phyloP scores from a whole-genome alignment of 2,113 vertebrate genomes.

The Cheirogaleus medius region DNA sequence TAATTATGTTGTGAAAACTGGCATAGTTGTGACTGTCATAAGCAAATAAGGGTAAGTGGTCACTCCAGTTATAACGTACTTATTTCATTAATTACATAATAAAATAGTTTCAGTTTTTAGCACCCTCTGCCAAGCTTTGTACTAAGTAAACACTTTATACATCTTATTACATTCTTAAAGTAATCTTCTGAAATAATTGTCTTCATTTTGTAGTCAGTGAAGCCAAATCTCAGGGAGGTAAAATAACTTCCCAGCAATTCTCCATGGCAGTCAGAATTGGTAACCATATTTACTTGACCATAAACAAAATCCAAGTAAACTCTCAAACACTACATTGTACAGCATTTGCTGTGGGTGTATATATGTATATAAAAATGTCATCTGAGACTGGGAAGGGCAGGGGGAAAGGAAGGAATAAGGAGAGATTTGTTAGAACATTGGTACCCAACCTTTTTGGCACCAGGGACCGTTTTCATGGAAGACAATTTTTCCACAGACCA shows the following conservation, averaged over 20 bases:
- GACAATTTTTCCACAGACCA: too few relatives aligned
- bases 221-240: background rate
- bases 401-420: background rate
- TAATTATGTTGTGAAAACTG: slow-evolving; percentile 4
- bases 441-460: too few relatives aligned
- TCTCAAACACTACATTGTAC: background rate
- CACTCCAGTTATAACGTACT: background rate
- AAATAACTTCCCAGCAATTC: slow-evolving; percentile 2
- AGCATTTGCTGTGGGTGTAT: background rate
- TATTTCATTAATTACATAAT: background rate
- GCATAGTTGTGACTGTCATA: background rate
- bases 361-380: background rate
- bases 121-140: background rate
- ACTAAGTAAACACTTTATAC: background rate
- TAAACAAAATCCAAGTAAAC: background rate
- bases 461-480: too few relatives aligned
- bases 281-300: background rate
- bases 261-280: background rate
- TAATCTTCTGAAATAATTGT: slow-evolving; percentile 11
- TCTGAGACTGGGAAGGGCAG: background rate
- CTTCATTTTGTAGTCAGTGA: slow-evolving; percentile 13
- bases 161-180: background rate
- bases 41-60: background rate
- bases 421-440: background rate
- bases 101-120: background rate